Conservation (phyloP, 2,113 vertebrate genomes). For the Oxygymnocypris stewartii region DNA sequence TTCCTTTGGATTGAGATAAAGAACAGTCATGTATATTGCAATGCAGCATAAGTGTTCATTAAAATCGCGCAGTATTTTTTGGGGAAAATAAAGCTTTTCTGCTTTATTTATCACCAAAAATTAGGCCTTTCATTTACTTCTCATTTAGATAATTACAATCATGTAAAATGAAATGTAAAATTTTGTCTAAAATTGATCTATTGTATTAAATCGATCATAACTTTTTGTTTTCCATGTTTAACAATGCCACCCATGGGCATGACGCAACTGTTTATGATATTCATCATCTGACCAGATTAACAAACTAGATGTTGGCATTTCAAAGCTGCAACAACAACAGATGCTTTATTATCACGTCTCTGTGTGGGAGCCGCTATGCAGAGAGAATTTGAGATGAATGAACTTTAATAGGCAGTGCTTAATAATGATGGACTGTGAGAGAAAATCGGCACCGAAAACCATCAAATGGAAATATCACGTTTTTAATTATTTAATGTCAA, state of each 20-base stretch:
- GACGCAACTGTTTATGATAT: conserved; percentile 39
- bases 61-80: background rate
- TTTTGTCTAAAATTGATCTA: background rate
- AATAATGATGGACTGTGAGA: conserved; percentile 44
- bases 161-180: background rate
- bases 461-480: background rate
- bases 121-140: background rate
- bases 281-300: conserved; percentile 39
- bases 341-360: conserved; percentile 58
- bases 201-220: background rate
- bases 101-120: background rate
- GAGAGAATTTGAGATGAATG: conserved; percentile 53
- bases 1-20: background rate
- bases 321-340: conserved; percentile 61
- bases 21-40: background rate
- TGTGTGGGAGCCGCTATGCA: conserved; percentile 52
- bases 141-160: background rate
- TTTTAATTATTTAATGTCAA: background rate
- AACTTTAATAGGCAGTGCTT: conserved; percentile 30
- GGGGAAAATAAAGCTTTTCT: background rate
- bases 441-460: background rate
- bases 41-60: background rate
- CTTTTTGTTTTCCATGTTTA: background rate
- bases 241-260: conserved; percentile 37
- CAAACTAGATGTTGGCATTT: conserved; percentile 61